Evolutionary conservation across 1,140 invertebrate species (phyloP).

Genomic region (Rhysida immarginata): DNA sequence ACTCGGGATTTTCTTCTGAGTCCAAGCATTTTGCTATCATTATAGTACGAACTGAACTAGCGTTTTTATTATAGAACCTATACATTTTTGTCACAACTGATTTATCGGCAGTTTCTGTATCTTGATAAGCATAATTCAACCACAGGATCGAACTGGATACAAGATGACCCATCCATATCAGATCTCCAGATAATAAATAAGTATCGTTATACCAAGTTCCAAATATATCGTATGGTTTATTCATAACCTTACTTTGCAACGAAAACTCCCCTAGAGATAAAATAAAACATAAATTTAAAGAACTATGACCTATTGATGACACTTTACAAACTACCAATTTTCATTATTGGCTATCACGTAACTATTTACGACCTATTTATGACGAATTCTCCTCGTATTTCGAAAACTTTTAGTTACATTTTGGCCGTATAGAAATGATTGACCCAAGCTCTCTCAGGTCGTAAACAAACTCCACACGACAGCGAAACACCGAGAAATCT

Average conservation of each 20-base stretch:
- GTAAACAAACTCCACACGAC: no score
- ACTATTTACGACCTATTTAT: no score
- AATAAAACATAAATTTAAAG: not conserved
- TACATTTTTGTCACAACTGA: constrained; percentile 64
- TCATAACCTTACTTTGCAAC: constrained; percentile 61
- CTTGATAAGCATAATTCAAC: constrained; percentile 68
- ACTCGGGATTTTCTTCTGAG: no score
- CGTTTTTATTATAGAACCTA: constrained; percentile 65
- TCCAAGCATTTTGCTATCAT: constrained; percentile 46
- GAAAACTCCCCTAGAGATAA: constrained; percentile 46
- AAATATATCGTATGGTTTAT: constrained; percentile 79
- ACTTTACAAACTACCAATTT: no score
- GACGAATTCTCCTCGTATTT: no score
- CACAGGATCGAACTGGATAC: constrained; percentile 62
- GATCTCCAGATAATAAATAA: constrained; percentile 61
- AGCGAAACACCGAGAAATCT: no score
- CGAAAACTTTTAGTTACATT: no score
- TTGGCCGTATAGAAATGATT: no score
- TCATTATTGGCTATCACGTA: no score
- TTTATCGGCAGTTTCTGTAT: constrained; percentile 50
- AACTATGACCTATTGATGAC: no score
- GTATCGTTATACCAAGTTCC: constrained; percentile 76
- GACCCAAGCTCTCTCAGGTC: no score
- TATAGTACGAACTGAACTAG: constrained; percentile 57
- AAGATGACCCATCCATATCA: constrained; percentile 61